These are phyloP conservation scores for Charaxes varanes DNA, from an alignment of 1,140 invertebrate genomes.

Conservation along the genomic window DNA sequence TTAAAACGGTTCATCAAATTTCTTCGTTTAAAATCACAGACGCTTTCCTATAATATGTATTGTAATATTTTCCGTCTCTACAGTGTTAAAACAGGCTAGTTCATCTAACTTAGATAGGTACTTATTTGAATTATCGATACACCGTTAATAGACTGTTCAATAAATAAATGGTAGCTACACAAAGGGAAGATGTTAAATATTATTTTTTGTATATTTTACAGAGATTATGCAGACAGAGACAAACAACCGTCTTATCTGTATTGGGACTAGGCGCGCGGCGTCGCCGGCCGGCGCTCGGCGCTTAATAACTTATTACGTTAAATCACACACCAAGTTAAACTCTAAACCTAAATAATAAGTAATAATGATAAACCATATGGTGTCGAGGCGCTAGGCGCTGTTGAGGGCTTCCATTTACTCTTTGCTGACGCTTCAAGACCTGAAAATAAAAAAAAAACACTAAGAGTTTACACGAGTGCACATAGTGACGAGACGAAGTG, in stretches of 20 bases:
- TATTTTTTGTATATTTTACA: constrained; percentile 52
- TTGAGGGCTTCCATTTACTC: constrained; percentile 28
- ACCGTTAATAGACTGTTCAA: constrained; percentile 46
- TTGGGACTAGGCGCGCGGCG: constrained; percentile 65
- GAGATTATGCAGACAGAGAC: constrained; percentile 64
- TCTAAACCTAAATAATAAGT: constrained; percentile 66
- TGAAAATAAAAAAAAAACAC: constrained; percentile 46
- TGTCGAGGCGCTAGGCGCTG: constrained; percentile 46
- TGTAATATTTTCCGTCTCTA: constrained; percentile 51
- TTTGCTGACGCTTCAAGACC: constrained; percentile 57
- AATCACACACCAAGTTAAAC: constrained; percentile 69
- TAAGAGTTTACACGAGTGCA: too few relatives aligned
- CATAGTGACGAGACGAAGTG: too few relatives aligned
- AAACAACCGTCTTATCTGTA: constrained; percentile 55
- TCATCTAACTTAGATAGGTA: constrained; percentile 37
- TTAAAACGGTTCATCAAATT: constrained; percentile 64
- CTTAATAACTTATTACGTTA: constrained; percentile 65
- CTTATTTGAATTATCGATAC: constrained; percentile 45
- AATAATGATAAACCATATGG: constrained; percentile 47
- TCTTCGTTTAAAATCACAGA: constrained; percentile 71
- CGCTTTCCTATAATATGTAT: constrained; percentile 71
- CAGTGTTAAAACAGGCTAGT: constrained; percentile 54
- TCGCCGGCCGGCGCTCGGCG: constrained; percentile 47
- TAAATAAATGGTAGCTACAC: constrained; percentile 68
- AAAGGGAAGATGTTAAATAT: constrained; percentile 50